phyloP scores from a whole-genome alignment of 2,113 vertebrate species.

The Plecturocebus donacophilus region DNA sequence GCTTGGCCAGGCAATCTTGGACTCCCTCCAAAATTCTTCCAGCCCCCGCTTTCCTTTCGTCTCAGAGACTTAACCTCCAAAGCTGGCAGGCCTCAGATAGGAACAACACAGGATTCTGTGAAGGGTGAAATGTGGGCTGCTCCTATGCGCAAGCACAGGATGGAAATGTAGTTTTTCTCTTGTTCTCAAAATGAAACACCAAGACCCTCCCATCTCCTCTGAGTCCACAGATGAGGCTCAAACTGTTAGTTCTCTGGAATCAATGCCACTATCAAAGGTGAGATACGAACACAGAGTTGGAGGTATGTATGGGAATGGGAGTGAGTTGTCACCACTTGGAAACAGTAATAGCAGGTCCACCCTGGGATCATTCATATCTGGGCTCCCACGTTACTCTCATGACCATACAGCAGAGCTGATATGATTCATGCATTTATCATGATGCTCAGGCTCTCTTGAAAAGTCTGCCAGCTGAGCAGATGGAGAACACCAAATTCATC shows the following conservation, averaged over 20 bases:
- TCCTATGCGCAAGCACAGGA: not conserved
- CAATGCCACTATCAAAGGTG: not conserved
- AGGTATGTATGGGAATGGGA: not conserved
- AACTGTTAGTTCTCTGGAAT: not conserved
- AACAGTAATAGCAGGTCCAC: not conserved
- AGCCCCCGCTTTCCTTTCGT: slow-evolving; percentile 65
- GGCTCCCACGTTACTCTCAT: not conserved
- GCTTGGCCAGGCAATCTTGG: slow-evolving; percentile 70
- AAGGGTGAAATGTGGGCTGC: not conserved
- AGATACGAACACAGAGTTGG: not conserved
- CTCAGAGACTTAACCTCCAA: slow-evolving; percentile 57
- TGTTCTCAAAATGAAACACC: not conserved
- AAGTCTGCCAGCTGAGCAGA: not conserved
- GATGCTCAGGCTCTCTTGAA: not conserved
- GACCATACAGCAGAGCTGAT: not conserved
- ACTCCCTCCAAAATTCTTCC: slow-evolving; percentile 71
- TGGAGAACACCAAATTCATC: not conserved
- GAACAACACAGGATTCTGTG: not conserved
- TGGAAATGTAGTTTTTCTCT: not conserved
- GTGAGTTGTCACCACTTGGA: not conserved
- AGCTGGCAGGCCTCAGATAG: slow-evolving; percentile 57
- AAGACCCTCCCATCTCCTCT: not conserved
- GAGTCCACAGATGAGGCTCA: not conserved
- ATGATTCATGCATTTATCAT: not conserved
- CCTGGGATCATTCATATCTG: not conserved